Evolutionary conservation across 2,113 vertebrate species (phyloP).

Genomic region (Perccottus glenii): DNA sequence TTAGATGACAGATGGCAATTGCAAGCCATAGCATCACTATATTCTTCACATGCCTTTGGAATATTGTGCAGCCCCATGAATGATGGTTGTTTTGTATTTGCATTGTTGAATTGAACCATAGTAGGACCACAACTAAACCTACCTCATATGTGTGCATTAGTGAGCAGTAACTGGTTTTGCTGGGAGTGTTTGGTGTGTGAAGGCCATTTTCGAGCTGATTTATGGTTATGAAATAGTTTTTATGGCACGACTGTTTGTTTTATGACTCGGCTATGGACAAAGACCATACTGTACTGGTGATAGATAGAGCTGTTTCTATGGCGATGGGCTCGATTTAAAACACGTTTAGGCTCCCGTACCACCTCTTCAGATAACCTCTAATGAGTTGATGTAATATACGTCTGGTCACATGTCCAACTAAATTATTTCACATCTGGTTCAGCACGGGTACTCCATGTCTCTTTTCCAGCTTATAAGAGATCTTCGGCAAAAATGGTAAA

Average conservation of each 20-base stretch:
- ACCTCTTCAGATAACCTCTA: conserved; percentile 2
- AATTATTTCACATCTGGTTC: neutral
- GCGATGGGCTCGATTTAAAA: conserved; percentile 44
- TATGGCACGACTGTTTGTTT: conserved; percentile 46
- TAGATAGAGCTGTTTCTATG: conserved; percentile 48
- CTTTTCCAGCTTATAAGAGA: too few species aligned
- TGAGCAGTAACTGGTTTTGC: conserved; percentile 26
- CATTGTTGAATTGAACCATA: neutral
- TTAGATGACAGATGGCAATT: too few species aligned
- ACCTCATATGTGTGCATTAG: neutral
- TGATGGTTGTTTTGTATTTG: neutral
- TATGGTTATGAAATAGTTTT: conserved; percentile 35
- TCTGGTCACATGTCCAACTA: neutral
- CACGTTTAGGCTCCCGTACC: conserved; percentile 2
- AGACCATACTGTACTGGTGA: conserved; percentile 27
- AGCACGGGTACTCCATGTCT: too few species aligned
- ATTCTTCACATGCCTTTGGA: neutral
- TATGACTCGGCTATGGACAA: conserved; percentile 16
- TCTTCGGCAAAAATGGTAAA: too few species aligned
- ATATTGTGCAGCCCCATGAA: too few species aligned
- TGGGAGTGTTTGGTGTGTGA: conserved; percentile 7
- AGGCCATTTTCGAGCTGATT: conserved; percentile 10
- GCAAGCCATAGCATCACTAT: too few species aligned
- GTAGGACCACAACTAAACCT: neutral
- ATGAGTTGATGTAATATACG: neutral